Conservation (phyloP, 2,113 vertebrate genomes). For the Lasiurus borealis region DNA sequence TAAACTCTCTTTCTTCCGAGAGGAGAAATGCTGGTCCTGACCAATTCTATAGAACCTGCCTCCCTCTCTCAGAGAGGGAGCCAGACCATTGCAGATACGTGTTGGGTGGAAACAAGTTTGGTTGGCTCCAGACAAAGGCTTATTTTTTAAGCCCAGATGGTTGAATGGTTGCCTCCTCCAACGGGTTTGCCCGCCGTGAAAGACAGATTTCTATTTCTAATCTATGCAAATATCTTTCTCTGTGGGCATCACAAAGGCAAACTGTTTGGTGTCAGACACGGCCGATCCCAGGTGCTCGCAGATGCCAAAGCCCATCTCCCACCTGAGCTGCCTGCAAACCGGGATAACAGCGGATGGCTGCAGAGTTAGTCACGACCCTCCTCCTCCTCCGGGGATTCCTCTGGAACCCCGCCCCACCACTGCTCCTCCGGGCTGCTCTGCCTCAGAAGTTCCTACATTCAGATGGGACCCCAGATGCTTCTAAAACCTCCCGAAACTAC, state of each 20-base stretch:
- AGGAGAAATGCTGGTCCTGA: neutral
- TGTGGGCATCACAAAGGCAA: conserved; percentile 81
- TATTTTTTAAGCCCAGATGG: conserved; percentile 82
- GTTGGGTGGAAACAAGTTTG: conserved; percentile 82
- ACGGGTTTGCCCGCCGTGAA: conserved; percentile 80
- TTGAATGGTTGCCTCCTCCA: conserved; percentile 77
- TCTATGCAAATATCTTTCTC: conserved; percentile 85
- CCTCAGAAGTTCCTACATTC: neutral
- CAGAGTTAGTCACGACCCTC: conserved; percentile 71
- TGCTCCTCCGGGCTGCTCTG: conserved; percentile 62
- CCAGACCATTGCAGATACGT: conserved; percentile 66
- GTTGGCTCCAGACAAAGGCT: conserved; percentile 84
- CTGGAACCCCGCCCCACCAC: conserved; percentile 59
- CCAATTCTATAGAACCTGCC: neutral
- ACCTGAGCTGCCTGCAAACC: conserved; percentile 74
- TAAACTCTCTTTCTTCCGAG: neutral
- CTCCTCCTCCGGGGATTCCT: conserved; percentile 65
- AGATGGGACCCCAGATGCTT: neutral
- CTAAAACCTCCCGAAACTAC: conserved; percentile 57
- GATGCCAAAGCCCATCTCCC: conserved; percentile 78
- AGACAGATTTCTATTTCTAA: conserved; percentile 84
- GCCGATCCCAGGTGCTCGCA: conserved; percentile 81
- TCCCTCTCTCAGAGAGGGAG: neutral
- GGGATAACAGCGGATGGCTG: conserved; percentile 66
- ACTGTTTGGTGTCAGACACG: conserved; percentile 74